Conservation (phyloP, 2,888 invertebrate species). For the Falcaria lacertinaria region DNA sequence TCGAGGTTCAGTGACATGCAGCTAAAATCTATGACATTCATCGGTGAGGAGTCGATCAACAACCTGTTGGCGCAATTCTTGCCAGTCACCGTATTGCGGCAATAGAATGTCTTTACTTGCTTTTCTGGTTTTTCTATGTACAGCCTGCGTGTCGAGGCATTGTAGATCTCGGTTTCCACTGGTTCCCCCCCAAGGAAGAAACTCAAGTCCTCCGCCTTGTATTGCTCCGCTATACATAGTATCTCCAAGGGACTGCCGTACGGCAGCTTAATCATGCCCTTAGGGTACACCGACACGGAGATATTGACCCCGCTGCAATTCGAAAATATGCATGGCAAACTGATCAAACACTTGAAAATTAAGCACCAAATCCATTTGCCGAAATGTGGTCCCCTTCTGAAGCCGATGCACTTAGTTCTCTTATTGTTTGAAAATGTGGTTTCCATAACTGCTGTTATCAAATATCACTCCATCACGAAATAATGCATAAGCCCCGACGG, state of each 20-base stretch:
- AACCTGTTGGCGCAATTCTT: slow-evolving; percentile 51
- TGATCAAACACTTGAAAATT: slow-evolving; percentile 50
- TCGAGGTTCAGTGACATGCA: slow-evolving; percentile 88
- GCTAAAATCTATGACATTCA: slow-evolving; percentile 82
- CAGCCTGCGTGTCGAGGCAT: slow-evolving; percentile 81
- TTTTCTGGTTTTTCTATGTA: slow-evolving; percentile 76
- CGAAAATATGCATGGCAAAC: slow-evolving; percentile 57
- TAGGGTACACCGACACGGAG: slow-evolving; percentile 68
- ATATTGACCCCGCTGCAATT: slow-evolving; percentile 48
- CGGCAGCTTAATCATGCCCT: slow-evolving; percentile 77
- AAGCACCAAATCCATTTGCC: slow-evolving; percentile 62
- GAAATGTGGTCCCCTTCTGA: slow-evolving; percentile 46
- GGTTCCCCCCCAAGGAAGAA: slow-evolving; percentile 43
- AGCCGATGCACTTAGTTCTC: slow-evolving; percentile 51
- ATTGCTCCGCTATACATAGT: slow-evolving; percentile 79
- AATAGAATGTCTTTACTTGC: slow-evolving; percentile 75
- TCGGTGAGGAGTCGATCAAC: slow-evolving; percentile 78
- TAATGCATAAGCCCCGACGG: slow-evolving; percentile 39
- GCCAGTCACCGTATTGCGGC: slow-evolving; percentile 54
- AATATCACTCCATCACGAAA: slow-evolving; percentile 60
- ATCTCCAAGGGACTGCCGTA: slow-evolving; percentile 82
- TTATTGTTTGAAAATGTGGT: slow-evolving; percentile 39
- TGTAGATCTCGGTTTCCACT: slow-evolving; percentile 71
- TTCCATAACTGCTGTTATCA: slow-evolving; percentile 51
- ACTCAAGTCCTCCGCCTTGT: slow-evolving; percentile 59